Conservation (phyloP, 2,888 invertebrate species). For the Micoletzkya japonica region DNA sequence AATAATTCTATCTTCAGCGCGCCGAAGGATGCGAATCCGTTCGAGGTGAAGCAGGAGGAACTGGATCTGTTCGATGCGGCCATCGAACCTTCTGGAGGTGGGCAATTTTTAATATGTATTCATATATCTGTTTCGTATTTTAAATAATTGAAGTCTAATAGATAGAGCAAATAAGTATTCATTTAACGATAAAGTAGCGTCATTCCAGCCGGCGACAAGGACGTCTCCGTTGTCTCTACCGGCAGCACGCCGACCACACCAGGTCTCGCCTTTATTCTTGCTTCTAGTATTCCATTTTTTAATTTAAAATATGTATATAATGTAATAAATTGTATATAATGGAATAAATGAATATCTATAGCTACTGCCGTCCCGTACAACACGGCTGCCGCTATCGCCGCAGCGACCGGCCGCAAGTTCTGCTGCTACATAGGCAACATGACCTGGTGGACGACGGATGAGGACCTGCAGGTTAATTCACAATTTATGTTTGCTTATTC, state of each 20-base stretch:
- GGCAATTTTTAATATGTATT: neutral
- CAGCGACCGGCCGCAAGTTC: constrained; percentile 51
- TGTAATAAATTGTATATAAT: neutral
- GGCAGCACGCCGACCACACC: constrained; percentile 2
- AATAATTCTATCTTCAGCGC: neutral
- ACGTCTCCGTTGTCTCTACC: neutral
- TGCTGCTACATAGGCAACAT: constrained; percentile 96
- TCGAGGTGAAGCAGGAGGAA: constrained; percentile 31
- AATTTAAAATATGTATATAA: neutral
- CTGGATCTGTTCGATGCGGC: constrained; percentile 59
- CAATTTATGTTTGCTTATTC: neutral
- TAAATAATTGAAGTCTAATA: neutral
- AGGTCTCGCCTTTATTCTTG: neutral
- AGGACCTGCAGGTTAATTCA: constrained; percentile 45
- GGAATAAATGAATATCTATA: neutral
- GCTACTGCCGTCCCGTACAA: neutral
- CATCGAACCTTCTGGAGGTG: constrained; percentile 49
- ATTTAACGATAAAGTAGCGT: neutral
- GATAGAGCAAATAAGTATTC: too few relatives aligned
- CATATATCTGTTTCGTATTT: neutral
- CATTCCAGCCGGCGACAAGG: constrained; percentile 16
- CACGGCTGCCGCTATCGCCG: neutral
- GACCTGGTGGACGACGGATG: constrained; percentile 76
- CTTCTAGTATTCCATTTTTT: too few relatives aligned
- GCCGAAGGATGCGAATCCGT: neutral